Evolutionary conservation across 1,140 invertebrate genomes (phyloP), one percentile per base, ranked within the genome.

Genomic region (Scaptodrosophila lebanonensis): DNA sequence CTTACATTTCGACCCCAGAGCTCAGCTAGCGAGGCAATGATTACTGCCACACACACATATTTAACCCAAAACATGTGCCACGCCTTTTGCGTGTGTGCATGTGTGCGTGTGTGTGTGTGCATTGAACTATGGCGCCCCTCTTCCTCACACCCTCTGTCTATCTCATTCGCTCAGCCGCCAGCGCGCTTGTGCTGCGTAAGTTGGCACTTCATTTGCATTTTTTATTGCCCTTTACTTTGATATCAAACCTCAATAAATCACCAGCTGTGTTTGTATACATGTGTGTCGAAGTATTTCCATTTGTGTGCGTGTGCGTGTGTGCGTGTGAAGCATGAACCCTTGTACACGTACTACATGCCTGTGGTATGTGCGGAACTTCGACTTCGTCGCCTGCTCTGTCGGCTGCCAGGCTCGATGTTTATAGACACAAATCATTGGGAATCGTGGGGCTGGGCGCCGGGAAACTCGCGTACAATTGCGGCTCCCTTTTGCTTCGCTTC

Each of bases 211-310:
- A 82, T 82, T 82, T 82, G 75, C 75, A 82, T 82, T 82, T 82
- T 82, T 82, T 82, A 82, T 82, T 82, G 75, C 75, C 76, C 75
- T 67, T 82, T 82, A 82, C 75, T 82, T 82, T 82, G 75, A 75
- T 82, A 82, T 82, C 75, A 82, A 82, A 82, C 75, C 75, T 82
- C 75, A 82, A 82, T 82, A 82, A 82, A 82, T 82, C 69, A 82
- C 76, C 75, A 79, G 75, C 75, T 79, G 75, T 79, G 75, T 79
- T 82, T 82, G 75, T 82, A 59, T 59, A 60, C 58, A 3, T 36
- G 36, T 20, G 47, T 52, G 42, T 32, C n/a, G n/a, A n/a, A n/a
- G 22, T 27, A 7, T 53, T 22, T 39, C 30, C 25, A 43, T 35
- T 39, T 16, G 29, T 47, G 44, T 20, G 8, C 6, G 45, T 17